Base-by-base conservation (phyloP, 2,888 invertebrate genomes). In the Ferdinandea cuprea region DNA sequence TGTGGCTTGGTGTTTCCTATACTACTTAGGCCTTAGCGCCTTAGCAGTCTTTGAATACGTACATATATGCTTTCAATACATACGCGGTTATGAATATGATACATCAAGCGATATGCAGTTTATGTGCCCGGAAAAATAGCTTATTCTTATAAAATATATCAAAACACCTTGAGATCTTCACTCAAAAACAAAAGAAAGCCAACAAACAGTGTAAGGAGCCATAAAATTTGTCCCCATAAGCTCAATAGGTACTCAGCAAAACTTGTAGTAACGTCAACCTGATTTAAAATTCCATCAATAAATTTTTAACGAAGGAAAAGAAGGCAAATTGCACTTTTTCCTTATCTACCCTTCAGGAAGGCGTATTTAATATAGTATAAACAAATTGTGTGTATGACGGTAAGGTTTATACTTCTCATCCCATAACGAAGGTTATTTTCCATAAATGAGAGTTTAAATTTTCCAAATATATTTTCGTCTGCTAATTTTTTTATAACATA, bases 201-300 rank as follows among this genome's bases (percentile, higher is more conserved):
- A 25, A 25, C 25, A 25, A 25, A n/a, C n/a, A n/a, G n/a, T n/a
- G n/a, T n/a, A n/a, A n/a, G n/a, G n/a, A n/a, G n/a, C n/a, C n/a
- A n/a, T n/a, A n/a, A n/a, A n/a, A n/a, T n/a, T n/a, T n/a, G n/a
- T n/a, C n/a, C n/a, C 28, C 28, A 6, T 2, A 11, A 11, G 1
- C 11, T 35, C 35, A 35, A 11, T 35, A 35, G 35, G 8, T 19
- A 25, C 37, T 54, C 44, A 32, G 54, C 54, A 32, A 21, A 3
- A 25, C 25, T 25, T 5, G 25, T 25, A 25, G 5, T 30, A 72
- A 30, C 37, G 19, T 65, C 40, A 58, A 42, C 30, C 69, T 77
- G 48, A 77, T 81, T 81, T 76, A 48, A 72, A 77, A 81, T 77
- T 77, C 77, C 71, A 81, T 81, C 65, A 81, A 81, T 77, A 77